Percentiles rank a stretch among this genome's conserved stretches.
These are phyloP conservation scores for Dromaius novaehollandiae DNA, from an alignment of 2,113 vertebrate species.

Conservation along the genomic window DNA sequence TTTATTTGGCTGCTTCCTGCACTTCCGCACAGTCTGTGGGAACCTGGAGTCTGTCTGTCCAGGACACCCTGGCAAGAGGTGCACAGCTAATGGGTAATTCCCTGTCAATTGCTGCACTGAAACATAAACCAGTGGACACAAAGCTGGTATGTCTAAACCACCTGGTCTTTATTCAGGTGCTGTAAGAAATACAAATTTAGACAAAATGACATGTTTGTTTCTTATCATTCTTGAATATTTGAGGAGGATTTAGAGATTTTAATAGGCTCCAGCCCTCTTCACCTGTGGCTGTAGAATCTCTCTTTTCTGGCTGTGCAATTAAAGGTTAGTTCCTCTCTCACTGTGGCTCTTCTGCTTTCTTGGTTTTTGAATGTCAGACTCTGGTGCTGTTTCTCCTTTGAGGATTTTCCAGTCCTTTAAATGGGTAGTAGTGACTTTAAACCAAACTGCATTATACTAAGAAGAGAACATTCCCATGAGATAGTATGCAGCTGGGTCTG, in stretches of 20 bases:
- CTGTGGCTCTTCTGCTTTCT: neutral
- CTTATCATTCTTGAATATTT: neutral
- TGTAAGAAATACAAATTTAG: neutral
- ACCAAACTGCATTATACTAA: neutral
- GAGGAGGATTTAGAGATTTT: neutral
- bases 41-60: neutral
- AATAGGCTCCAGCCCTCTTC: neutral
- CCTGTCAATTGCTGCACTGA: neutral
- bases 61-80: neutral
- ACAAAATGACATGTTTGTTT: neutral
- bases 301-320: neutral
- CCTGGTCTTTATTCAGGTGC: neutral
- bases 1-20: rapidly evolving
- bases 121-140: rapidly evolving
- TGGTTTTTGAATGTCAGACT: neutral
- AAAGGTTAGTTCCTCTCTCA: neutral
- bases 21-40: no score
- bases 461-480: neutral
- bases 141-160: rapidly evolving
- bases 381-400: neutral
- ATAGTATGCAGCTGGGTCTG: neutral
- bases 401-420: neutral
- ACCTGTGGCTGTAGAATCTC: neutral
- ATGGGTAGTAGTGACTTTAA: neutral
- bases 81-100: rapidly evolving